Base-by-base conservation (phyloP, 1,140 invertebrate species). In the Cotesia chilonis region DNA sequence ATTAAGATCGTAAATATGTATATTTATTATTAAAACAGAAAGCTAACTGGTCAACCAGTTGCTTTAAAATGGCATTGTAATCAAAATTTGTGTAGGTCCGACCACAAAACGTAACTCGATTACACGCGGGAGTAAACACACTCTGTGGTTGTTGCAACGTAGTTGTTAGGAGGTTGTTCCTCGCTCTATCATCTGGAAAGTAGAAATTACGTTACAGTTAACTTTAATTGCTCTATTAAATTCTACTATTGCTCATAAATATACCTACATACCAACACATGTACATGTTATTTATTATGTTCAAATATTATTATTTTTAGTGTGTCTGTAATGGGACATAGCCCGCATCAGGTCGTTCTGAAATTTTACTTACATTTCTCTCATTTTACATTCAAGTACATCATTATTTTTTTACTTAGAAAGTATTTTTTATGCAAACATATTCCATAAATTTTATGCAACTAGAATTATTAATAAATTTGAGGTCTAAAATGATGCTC, bases 1-100 rank as follows among this genome's bases (percentile, higher is more conserved):
- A 55, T 55, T 17, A n/a, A 55, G 4, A 12, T n/a, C 5, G 12
- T 14, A 12, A 55, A 55, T 55, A 17, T 14, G n/a, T 14, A 55
- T 4, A 14, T 55, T 14, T 59, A 59, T 59, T 59, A 59, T 17
- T 2, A 20, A 59, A 28, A 59, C 9, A 9, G 17, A 9, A 9
- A 4, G n/a, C 28, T 59, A 61, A 74, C 68, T 67, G 73, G 59
- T 52, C 73, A 74, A 74, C 72, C 70, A 74, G 71, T 71, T 68
- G 17, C 36, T 9, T 17, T 55, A 57, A 71, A 69, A 71, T 69
- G 70, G 71, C 59, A 9, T 51, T 68, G 73, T 74, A 71, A 72
- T 74, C 73, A 71, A 74, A 74, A 74, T 74, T 74, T 70, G 68
- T 57, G 68, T 57, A 47, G 5, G 6, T 10, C 28, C 41, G 57